A percentile compares a stretch with the other conserved stretches of the same genome.
These are phyloP conservation scores for Charina bottae DNA, from an alignment of 2,113 vertebrate genomes.

Conservation along the genomic window DNA sequence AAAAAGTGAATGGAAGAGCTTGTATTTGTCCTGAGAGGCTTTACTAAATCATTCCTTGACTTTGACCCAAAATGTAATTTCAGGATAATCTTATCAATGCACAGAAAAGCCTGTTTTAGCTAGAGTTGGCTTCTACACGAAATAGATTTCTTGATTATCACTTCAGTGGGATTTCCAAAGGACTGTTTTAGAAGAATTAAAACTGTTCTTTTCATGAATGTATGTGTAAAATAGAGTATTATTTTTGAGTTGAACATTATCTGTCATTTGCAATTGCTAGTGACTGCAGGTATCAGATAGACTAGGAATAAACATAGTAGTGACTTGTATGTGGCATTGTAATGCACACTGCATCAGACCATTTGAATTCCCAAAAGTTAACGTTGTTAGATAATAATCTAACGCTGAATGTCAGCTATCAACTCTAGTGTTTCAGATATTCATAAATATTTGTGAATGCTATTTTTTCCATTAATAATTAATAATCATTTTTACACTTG, in stretches of 20 bases:
- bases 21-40: neutral
- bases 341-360: slow-evolving; percentile 32
- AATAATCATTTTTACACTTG: slow-evolving; percentile 61
- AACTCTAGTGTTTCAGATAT: slow-evolving; percentile 69
- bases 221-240: too few species aligned
- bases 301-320: slow-evolving; percentile 7
- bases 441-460: slow-evolving; percentile 70
- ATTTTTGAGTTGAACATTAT: too few species aligned
- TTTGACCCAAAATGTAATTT: neutral
- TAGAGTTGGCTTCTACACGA: too few species aligned
- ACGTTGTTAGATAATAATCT: slow-evolving; percentile 60
- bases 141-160: too few species aligned
- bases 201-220: too few species aligned
- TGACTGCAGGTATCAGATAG: slow-evolving; percentile 48
- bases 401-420: slow-evolving; percentile 54
- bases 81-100: too few species aligned
- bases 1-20: neutral
- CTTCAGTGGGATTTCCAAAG: too few species aligned
- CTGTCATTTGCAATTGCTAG: slow-evolving; percentile 10
- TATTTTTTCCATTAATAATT: slow-evolving; percentile 64
- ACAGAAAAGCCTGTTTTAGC: too few species aligned
- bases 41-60: neutral
- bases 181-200: too few species aligned
- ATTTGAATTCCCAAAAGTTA: slow-evolving; percentile 69
- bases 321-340: slow-evolving; percentile 56